Evolutionary conservation across 2,797 vertebrate species (phyloP), one percentile per base, ranked within the genome.

Genomic region (Anguilla pacifica): DNA sequence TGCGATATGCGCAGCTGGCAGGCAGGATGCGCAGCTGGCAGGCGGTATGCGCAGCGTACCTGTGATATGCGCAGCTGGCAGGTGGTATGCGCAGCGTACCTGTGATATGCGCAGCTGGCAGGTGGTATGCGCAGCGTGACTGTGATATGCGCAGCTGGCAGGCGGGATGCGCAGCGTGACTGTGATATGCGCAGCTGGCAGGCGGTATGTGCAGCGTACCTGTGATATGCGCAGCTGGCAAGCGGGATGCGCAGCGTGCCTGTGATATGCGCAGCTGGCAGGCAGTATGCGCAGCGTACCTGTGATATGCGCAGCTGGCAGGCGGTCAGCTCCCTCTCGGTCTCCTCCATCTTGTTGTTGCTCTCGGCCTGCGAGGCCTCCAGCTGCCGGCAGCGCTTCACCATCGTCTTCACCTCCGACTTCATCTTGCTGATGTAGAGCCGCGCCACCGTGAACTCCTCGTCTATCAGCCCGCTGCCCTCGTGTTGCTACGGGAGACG

Each of bases 361-460:
- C 97, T 97, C 92, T 97, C 97, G 0, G 94, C 90, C 53, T 97
- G 97, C 7, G 96, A 95, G 83, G 95, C 89, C 93, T 97, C 97
- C 89, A 97, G 92, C 88, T 97, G 97, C 64, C 96, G 97, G 93
- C 97, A 97, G 84, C 97, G 97, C 89, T 97, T 97, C 31, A 97
- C 97, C 96, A 97, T 96, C 74, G 96, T 97, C 91, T 97, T 97
- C 43, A 97, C 97, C 94, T 97, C 97, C 0, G 97, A 97, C 90
- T 97, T 97, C 97, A 97, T 97, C 93, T 97, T 97, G 91, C 97
- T 97, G 86, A 97, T 97, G 88, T 97, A 97, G 46, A 97, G 94
- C 81, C 97, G 95, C 0, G 97, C 97, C 39, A 97, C 97, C 0
- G 97, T 97, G 89, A 97, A 97, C 90, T 97, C 97, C 90, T 97